Evolutionary conservation across 2,888 invertebrate species (phyloP).

Genomic region (Cordilura impudica): DNA sequence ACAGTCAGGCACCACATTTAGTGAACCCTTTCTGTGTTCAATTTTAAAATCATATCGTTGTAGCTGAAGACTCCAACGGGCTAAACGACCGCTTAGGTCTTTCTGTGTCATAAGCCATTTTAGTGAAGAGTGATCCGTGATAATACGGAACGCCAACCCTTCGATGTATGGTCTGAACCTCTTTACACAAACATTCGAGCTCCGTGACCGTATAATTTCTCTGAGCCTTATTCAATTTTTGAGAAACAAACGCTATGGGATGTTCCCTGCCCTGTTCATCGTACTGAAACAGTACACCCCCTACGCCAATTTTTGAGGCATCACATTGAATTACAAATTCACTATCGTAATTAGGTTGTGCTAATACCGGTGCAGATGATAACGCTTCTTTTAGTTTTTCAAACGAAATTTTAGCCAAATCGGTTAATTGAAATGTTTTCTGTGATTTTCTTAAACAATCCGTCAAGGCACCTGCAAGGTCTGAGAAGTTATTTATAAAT

Average conservation of each 20-base stretch:
- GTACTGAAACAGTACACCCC: no score
- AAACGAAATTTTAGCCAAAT: neutral
- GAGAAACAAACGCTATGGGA: constrained; percentile 22
- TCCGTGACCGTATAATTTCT: constrained; percentile 36
- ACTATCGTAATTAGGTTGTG: neutral
- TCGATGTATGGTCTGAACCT: constrained; percentile 52
- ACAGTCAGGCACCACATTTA: constrained; percentile 5
- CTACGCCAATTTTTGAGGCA: no score
- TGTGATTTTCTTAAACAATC: neutral
- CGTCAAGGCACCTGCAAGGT: no score
- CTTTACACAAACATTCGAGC: constrained; percentile 44
- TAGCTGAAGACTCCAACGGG: no score
- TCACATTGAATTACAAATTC: neutral
- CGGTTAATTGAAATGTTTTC: neutral
- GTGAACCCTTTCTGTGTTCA: neutral
- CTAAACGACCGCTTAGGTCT: no score
- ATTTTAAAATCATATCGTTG: constrained; percentile 9
- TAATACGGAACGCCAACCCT: constrained; percentile 57
- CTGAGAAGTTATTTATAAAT: no score
- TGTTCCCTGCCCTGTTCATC: constrained; percentile 28
- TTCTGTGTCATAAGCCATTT: no score
- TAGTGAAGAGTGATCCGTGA: no score
- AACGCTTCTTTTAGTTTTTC: constrained; percentile 1
- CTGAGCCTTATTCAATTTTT: constrained; percentile 29
- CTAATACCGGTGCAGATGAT: neutral